A percentile compares a stretch with the other conserved stretches of the same genome.
Conservation (phyloP, 2,113 vertebrate species). For the Choloepus hoffmanni region DNA sequence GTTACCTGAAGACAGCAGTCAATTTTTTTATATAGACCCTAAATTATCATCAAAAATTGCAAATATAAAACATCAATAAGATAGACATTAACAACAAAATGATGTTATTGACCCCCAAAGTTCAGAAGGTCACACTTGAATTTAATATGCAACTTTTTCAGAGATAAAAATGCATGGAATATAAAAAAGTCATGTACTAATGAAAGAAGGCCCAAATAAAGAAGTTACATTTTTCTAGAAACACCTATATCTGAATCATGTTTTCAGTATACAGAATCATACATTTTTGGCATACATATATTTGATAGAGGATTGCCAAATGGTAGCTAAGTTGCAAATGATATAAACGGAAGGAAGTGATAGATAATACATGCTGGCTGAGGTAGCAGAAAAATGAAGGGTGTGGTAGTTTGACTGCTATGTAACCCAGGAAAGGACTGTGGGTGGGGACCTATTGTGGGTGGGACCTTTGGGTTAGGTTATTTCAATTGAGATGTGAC, state of each 20-base stretch:
- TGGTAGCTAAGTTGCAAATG: not conserved
- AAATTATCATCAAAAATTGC: not conserved
- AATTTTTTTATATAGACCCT: not conserved
- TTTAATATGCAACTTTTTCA: not conserved
- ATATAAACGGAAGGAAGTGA: not conserved
- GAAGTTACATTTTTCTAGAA: not conserved
- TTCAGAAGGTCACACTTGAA: not conserved
- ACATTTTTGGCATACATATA: not conserved
- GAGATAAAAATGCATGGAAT: not conserved
- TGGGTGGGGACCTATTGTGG: no score
- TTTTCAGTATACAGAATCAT: conserved; percentile 13
- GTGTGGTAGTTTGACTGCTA: no score
- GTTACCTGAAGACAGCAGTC: not conserved
- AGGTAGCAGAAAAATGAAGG: not conserved
- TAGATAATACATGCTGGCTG: not conserved
- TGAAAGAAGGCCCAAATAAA: not conserved
- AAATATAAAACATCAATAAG: not conserved
- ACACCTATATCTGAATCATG: not conserved
- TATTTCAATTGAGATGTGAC: no score
- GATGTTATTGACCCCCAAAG: not conserved
- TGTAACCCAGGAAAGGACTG: no score
- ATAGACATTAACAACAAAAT: not conserved
- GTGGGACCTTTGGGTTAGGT: no score
- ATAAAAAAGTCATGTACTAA: not conserved
- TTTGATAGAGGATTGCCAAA: not conserved